phyloP scores from a whole-genome alignment of 2,797 vertebrate species.

The Danio albolineatus region DNA sequence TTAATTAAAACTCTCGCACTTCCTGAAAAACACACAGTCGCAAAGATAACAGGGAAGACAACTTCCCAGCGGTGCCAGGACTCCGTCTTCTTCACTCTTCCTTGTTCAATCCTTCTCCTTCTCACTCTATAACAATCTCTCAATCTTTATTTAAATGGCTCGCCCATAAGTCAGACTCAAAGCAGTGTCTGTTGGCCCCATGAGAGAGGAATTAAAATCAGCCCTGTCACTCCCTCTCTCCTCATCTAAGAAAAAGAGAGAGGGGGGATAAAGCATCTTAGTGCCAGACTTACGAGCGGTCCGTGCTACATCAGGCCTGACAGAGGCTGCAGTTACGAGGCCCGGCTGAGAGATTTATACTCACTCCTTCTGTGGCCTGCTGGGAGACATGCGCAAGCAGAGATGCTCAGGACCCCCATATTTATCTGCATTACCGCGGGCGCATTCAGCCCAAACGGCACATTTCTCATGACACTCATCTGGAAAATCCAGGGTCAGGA shows the following conservation, averaged over 20 bases:
- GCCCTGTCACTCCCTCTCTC: slow-evolving; percentile 50
- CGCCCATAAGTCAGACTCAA: slow-evolving; percentile 57
- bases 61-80: slow-evolving; percentile 26
- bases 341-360: slow-evolving; percentile 52
- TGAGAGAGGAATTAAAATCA: slow-evolving; percentile 58
- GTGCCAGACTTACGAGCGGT: slow-evolving; percentile 55
- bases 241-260: slow-evolving; percentile 50
- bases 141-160: slow-evolving; percentile 62
- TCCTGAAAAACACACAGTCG: slow-evolving; percentile 23
- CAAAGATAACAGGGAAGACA: slow-evolving; percentile 32
- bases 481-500: not conserved
- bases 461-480: slow-evolving; percentile 13
- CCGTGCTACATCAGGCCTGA: slow-evolving; percentile 48
- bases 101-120: slow-evolving; percentile 14
- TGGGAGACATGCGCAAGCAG: slow-evolving; percentile 28
- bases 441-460: not conserved
- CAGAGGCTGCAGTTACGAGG: slow-evolving; percentile 54
- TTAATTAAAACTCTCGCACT: slow-evolving; percentile 46
- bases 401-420: slow-evolving; percentile 3
- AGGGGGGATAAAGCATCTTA: slow-evolving; percentile 44
- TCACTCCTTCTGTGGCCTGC: slow-evolving; percentile 31
- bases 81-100: slow-evolving; percentile 1
- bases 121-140: slow-evolving; percentile 49
- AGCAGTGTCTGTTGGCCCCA: slow-evolving; percentile 43
- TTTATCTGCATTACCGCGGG: slow-evolving; percentile 35